Conservation (phyloP, 2,113 vertebrate species). For the Eulemur macaco region DNA sequence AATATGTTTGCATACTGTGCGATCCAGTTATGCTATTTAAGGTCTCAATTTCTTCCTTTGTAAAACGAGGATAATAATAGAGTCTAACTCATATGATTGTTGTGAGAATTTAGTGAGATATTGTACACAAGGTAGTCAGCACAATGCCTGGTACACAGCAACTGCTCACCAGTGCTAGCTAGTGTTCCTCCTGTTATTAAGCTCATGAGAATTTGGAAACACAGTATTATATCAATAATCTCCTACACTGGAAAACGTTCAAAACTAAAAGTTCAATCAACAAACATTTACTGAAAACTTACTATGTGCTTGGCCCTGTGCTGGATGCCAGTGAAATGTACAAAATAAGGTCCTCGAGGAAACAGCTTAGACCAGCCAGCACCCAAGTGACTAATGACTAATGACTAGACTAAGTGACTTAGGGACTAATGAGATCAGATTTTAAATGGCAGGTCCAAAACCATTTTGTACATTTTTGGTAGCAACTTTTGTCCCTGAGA, state of each 20-base stretch:
- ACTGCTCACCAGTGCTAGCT: fast-evolving
- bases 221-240: neutral
- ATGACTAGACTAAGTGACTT: no score
- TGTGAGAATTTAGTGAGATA: neutral
- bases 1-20: fast-evolving
- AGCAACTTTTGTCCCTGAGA: neutral
- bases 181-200: neutral
- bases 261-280: neutral
- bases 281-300: neutral
- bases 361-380: no score
- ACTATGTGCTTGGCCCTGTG: neutral
- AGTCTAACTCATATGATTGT: fast-evolving
- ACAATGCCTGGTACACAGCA: fast-evolving
- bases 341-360: neutral
- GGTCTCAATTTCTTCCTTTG: neutral
- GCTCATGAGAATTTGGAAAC: neutral
- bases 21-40: no score
- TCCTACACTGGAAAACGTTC: neutral
- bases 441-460: no score
- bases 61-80: no score
- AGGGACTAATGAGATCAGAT: no score
- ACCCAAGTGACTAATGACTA: no score
- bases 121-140: fast-evolving
- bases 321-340: no score
- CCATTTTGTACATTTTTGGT: neutral